These are phyloP conservation scores for Rhopalosiphum maidis DNA, from an alignment of 1,140 invertebrate species.

Conservation along the genomic window DNA sequence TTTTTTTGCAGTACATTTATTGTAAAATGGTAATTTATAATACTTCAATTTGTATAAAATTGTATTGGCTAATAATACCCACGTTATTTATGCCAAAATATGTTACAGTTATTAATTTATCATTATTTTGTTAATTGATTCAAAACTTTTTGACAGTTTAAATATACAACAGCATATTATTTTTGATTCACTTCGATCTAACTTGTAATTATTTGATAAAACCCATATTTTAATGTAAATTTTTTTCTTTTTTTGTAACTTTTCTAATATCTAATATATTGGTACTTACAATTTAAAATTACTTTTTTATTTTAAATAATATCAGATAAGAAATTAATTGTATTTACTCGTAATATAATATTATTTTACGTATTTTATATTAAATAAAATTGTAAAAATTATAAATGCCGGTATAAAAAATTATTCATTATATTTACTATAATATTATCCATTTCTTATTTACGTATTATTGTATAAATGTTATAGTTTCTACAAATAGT, in stretches of 20 bases:
- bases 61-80: background rate
- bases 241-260: background rate
- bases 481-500: background rate
- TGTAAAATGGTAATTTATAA: background rate
- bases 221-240: no score
- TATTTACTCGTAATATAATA: background rate
- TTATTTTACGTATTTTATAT: no score
- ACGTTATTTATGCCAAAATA: background rate
- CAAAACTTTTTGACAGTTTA: background rate
- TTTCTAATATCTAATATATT: background rate
- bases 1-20: background rate
- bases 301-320: background rate
- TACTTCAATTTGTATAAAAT: background rate
- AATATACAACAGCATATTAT: background rate
- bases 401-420: background rate
- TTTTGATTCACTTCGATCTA: no score
- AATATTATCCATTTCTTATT: background rate
- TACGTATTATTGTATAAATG: background rate
- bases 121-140: no score
- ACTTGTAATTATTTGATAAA: no score
- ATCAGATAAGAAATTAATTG: background rate
- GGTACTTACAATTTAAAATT: background rate
- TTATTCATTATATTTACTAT: background rate
- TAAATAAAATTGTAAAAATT: background rate
- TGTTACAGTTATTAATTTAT: background rate